Percentiles rank a stretch among this genome's conserved stretches.
Conservation (phyloP, 1,140 invertebrate species). For the Trichoplusia ni region DNA sequence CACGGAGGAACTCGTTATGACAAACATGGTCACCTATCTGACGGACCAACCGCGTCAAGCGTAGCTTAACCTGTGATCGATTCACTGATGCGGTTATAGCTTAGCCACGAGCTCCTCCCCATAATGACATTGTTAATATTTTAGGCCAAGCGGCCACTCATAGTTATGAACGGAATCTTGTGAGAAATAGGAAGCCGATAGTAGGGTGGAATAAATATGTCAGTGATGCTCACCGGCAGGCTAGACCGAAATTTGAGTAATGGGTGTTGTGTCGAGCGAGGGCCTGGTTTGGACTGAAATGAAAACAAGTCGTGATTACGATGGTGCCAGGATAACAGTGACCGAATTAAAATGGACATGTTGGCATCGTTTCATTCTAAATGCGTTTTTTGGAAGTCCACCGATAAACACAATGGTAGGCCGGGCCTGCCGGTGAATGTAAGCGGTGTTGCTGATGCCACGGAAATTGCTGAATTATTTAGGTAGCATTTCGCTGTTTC, state of each 20-base stretch:
- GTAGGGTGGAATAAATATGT: slow-evolving; percentile 34
- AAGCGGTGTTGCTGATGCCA: neutral
- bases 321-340: neutral
- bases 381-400: neutral
- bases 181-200: neutral
- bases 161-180: neutral
- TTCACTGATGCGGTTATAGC: too few species aligned
- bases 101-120: too few species aligned
- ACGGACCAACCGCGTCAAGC: too few species aligned
- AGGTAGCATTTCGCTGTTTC: neutral
- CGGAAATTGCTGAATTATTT: neutral
- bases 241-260: slow-evolving; percentile 5
- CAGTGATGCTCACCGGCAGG: slow-evolving; percentile 13
- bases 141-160: neutral
- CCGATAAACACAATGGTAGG: neutral
- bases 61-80: too few species aligned
- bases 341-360: neutral
- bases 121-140: slow-evolving; percentile 1
- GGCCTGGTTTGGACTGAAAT: neutral
- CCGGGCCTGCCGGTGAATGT: neutral
- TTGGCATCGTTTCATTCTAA: neutral
- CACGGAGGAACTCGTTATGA: too few species aligned
- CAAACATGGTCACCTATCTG: too few species aligned
- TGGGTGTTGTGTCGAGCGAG: neutral
- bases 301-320: neutral